Conservation (phyloP, 2,797 vertebrate species). For the Taeniopygia guttata region DNA sequence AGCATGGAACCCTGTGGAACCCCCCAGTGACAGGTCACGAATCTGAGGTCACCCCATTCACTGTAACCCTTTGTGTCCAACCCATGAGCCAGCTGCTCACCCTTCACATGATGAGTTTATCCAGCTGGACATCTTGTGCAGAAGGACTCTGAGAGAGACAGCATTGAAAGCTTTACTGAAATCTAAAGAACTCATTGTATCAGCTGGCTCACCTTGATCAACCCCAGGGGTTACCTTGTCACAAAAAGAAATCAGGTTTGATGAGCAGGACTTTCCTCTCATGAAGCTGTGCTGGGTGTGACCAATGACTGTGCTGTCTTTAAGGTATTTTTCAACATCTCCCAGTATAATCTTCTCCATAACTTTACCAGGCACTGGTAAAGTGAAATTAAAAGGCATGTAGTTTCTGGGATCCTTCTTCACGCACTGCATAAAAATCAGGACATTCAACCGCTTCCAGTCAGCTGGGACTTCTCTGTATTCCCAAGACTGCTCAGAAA, state of each 20-base stretch:
- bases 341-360: neutral
- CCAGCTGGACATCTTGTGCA: neutral
- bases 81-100: neutral
- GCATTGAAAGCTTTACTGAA: neutral
- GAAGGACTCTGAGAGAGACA: neutral
- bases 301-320: neutral
- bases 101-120: neutral
- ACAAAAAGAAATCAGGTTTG: neutral
- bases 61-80: neutral
- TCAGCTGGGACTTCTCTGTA: neutral
- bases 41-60: too few relatives aligned
- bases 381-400: neutral
- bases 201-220: too few relatives aligned
- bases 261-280: neutral
- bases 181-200: too few relatives aligned
- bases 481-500: neutral
- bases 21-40: too few relatives aligned
- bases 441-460: neutral
- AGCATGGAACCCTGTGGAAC: too few relatives aligned
- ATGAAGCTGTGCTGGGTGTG: neutral
- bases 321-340: neutral
- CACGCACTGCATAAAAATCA: neutral
- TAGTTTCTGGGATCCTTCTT: neutral
- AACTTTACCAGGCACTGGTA: neutral
- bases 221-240: neutral